Evolutionary conservation across 2,113 vertebrate species (phyloP).

Genomic region (Podocnemis expansa): DNA sequence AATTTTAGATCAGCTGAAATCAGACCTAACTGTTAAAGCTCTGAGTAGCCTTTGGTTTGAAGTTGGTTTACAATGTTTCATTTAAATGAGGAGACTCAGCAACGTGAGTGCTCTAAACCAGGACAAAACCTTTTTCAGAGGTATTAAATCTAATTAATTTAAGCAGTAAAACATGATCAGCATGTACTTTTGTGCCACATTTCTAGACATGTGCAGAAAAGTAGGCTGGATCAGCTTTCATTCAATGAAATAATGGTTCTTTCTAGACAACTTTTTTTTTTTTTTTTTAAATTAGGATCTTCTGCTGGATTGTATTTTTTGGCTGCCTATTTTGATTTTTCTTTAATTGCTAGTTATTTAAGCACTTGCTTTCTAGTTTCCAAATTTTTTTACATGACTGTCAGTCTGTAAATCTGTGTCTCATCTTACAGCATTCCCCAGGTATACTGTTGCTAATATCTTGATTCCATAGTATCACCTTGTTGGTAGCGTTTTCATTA

Average conservation of each 20-base stretch:
- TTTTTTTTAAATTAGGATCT: neutral
- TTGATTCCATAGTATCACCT: neutral
- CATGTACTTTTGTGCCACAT: neutral
- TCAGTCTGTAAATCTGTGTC: neutral
- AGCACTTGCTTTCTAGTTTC: neutral
- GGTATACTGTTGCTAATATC: neutral
- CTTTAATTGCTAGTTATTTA: neutral
- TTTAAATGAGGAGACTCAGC: neutral
- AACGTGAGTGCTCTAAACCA: neutral
- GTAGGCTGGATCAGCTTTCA: neutral
- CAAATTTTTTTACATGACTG: neutral
- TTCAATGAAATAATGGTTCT: neutral
- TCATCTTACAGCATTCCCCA: neutral
- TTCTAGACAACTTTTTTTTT: neutral
- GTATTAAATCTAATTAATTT: neutral
- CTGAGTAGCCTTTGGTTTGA: neutral
- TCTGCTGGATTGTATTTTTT: neutral
- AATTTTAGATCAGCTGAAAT: neutral
- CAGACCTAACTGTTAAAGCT: neutral
- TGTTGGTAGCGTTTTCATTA: neutral
- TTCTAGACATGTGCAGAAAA: neutral
- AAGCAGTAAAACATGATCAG: neutral
- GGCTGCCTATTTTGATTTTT: neutral
- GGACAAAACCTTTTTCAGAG: neutral
- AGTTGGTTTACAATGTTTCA: neutral